Evolutionary conservation across 2,113 vertebrate genomes (phyloP).

Genomic region (Abramis brama): DNA sequence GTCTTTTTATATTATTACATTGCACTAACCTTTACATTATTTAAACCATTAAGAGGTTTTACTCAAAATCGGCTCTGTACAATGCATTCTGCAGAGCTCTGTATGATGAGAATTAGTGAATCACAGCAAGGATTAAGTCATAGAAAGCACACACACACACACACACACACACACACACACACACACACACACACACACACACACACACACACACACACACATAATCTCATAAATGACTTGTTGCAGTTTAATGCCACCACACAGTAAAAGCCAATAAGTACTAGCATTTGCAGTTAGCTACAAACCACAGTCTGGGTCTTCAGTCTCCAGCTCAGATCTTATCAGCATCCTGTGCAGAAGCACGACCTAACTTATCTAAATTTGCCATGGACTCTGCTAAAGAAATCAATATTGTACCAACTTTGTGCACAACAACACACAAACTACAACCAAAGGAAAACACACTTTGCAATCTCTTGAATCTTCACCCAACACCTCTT

Average conservation of each 20-base stretch:
- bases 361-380: slow-evolving; percentile 35
- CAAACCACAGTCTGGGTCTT: slow-evolving; percentile 26
- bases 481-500: slow-evolving; percentile 40
- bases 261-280: slow-evolving; percentile 28
- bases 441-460: slow-evolving; percentile 5
- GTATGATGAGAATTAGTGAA: background rate
- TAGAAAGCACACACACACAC: background rate
- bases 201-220: background rate
- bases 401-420: slow-evolving; percentile 41
- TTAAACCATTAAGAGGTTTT: background rate
- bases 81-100: background rate
- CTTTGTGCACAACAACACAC: slow-evolving; percentile 15
- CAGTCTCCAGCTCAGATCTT: slow-evolving; percentile 11
- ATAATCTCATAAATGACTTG: background rate
- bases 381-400: slow-evolving; percentile 38
- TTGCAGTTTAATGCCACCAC: background rate
- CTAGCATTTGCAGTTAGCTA: slow-evolving; percentile 17
- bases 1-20: background rate
- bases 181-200: too few species aligned
- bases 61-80: background rate
- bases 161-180: too few species aligned
- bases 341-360: slow-evolving; percentile 9
- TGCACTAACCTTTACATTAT: background rate
- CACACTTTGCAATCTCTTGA: slow-evolving; percentile 30
- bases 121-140: background rate